Conservation (phyloP, 2,888 invertebrate genomes). For the Cheilosia vulpina region DNA sequence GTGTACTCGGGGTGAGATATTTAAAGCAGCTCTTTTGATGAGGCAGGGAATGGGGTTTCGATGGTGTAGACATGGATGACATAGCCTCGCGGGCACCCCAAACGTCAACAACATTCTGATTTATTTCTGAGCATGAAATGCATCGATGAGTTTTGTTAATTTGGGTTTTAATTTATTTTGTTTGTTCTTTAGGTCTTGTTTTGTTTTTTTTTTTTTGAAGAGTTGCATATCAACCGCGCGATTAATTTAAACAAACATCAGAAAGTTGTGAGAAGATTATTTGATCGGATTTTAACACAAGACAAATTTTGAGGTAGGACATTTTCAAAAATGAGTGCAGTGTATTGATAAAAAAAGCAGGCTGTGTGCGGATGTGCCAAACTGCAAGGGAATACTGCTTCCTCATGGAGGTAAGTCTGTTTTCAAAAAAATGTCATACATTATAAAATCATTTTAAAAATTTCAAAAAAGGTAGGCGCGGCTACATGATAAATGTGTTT, state of each 20-base stretch:
- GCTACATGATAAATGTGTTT: too few relatives aligned
- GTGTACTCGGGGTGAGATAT: conserved; percentile 48
- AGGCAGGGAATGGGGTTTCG: conserved; percentile 47
- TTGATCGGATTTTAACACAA: background rate
- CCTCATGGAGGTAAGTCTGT: too few relatives aligned
- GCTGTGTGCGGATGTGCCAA: too few relatives aligned
- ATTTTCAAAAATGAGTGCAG: background rate
- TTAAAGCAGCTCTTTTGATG: conserved; percentile 57
- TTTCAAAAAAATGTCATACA: too few relatives aligned
- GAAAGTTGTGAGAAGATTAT: conserved; percentile 4
- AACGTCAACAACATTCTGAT: conserved; percentile 83
- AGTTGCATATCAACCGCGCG: conserved; percentile 47
- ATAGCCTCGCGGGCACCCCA: conserved; percentile 75
- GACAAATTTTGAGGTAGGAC: background rate
- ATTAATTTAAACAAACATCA: conserved; percentile 41
- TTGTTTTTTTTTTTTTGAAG: conserved; percentile 23
- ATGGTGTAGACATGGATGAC: conserved; percentile 54
- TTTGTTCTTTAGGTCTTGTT: conserved; percentile 28
- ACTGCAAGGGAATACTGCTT: too few relatives aligned
- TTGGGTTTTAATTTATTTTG: conserved; percentile 79
- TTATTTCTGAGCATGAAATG: conserved; percentile 83
- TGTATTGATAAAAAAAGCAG: too few relatives aligned
- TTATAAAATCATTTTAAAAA: too few relatives aligned
- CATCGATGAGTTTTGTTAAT: conserved; percentile 83
- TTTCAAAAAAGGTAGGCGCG: too few relatives aligned